These are phyloP conservation scores for Delphinapterus leucas DNA, from an alignment of 2,113 vertebrate species.

Conservation along the genomic window DNA sequence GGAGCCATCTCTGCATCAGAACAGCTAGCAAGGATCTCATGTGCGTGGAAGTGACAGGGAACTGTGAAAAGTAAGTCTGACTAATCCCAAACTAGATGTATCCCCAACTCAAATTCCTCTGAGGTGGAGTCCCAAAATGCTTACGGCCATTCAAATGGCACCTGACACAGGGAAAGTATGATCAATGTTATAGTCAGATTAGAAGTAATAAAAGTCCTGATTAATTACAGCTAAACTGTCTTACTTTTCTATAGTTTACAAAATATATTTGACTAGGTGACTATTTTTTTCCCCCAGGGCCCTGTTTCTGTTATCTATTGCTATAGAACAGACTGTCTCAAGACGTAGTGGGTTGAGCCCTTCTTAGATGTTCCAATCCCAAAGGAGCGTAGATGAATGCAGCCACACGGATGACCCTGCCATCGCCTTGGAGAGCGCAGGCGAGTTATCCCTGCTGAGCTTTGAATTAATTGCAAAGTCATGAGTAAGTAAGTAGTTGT, in stretches of 20 bases:
- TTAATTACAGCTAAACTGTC: background rate
- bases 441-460: background rate
- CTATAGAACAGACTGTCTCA: background rate
- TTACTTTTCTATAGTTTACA: background rate
- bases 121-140: background rate
- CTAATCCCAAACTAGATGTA: background rate
- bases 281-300: background rate
- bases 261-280: background rate
- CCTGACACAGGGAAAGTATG: too few species aligned
- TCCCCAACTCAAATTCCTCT: background rate
- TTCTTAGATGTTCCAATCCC: background rate
- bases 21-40: background rate
- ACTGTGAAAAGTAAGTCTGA: background rate
- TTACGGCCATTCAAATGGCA: background rate
- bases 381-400: background rate
- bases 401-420: too few species aligned
- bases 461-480: background rate
- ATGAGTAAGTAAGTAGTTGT: background rate
- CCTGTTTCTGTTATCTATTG: background rate
- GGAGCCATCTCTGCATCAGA: background rate
- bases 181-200: background rate
- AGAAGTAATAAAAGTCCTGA: background rate
- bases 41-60: background rate
- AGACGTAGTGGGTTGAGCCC: background rate
- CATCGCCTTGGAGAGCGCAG: too few species aligned